Evolutionary conservation across 1,140 invertebrate genomes (phyloP).

Genomic region (Drosophila sp.): DNA sequence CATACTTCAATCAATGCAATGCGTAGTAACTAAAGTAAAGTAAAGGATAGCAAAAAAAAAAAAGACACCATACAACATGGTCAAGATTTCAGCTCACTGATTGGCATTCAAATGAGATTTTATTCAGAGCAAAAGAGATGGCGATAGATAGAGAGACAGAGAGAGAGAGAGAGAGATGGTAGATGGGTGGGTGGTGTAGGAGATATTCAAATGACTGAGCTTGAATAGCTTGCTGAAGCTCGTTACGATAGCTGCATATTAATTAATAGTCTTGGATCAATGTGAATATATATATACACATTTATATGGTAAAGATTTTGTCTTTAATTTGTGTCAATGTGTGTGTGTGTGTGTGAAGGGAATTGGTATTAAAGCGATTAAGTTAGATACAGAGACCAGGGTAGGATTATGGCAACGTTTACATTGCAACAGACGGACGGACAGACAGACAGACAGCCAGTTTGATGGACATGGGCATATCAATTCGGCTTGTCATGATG

Average conservation of each 20-base stretch:
- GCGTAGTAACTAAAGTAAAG: constrained; percentile 9
- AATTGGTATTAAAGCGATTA: constrained; percentile 8
- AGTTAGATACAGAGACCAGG: constrained; percentile 1
- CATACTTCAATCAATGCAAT: constrained; percentile 19
- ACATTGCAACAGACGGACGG: constrained; percentile 11
- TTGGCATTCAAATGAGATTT: constrained; percentile 19
- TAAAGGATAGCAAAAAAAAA: neutral
- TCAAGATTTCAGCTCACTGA: constrained; percentile 19
- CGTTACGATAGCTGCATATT: constrained; percentile 20
- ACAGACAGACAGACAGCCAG: constrained; percentile 27
- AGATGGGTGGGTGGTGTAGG: neutral
- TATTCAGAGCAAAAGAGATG: neutral
- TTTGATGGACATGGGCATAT: neutral
- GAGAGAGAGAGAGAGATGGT: neutral
- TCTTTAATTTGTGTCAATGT: neutral
- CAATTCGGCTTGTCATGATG: constrained; percentile 3
- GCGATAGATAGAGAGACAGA: neutral
- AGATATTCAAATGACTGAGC: constrained; percentile 20
- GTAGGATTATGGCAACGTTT: constrained; percentile 9
- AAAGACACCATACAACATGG: constrained; percentile 8
- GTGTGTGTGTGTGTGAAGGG: neutral
- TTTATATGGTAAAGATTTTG: neutral
- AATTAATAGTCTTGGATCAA: constrained; percentile 21
- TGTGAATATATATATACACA: neutral
- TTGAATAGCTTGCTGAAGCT: constrained; percentile 10